Evolutionary conservation across 1,140 invertebrate species (phyloP), one percentile per base, ranked within the genome.

Genomic region (Mycetomoellerius zeteki): DNA sequence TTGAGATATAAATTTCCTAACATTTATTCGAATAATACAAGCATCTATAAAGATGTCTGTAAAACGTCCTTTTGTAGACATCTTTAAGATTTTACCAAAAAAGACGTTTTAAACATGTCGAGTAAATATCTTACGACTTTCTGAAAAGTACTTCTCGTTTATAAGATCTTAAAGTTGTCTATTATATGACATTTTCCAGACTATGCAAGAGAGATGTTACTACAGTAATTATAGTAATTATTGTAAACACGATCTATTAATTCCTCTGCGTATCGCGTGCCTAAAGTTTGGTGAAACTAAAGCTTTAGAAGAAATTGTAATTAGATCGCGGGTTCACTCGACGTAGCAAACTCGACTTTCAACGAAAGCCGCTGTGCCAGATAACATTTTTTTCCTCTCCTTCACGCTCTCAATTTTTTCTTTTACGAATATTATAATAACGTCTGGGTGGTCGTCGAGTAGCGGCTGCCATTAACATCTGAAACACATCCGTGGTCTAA

Each of bases 191-290:
- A 30, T 69, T 33, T 69, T 80, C 30, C 47, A 27, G 27, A 80
- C 14, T 52, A 80, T 19, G 27, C 30, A 52, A 67, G 14, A 69
- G 19, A 16, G 54, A 75, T 75, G 54, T 75, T 75, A 58, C 37
- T 64, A 77, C 33, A 77, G 54, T 43, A 27, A 62, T 77, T 77
- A 77, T 77, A 77, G 33, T 64, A 64, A 77, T 77, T 77, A 77
- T 77, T 77, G 75, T 77, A 77, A 77, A 76, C 52, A n/a, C 30
- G 30, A 58, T 77, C 58, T 77, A 77, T 77, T 77, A 62, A 77
- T 77, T 77, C 37, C 58, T 76, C 56, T 77, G 56, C 75, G 58
- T 77, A 77, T 77, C 56, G 75, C 75, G 75, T 77, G 75, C 75
- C 75, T 77, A 64, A 64, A 77, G 33, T 62, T 77, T 64, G 56